phyloP scores from a whole-genome alignment of 37 sponge, comb jelly and placozoan genomes.

The Beroe forskalii region DNA sequence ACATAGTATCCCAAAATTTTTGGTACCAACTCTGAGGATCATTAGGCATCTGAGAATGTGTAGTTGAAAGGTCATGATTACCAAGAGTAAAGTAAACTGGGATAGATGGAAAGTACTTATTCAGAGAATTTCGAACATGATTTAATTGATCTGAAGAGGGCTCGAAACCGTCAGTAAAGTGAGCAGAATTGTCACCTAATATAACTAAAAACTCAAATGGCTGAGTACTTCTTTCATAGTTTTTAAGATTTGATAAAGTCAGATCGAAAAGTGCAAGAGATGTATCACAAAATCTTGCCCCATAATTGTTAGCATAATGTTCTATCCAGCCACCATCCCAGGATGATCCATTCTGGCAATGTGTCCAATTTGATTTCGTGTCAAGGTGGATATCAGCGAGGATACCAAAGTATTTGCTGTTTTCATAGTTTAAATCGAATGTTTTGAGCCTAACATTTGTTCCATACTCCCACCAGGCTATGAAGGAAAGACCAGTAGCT shows the following conservation, averaged over 20 bases:
- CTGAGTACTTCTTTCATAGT: not conserved
- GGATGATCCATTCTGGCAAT: not conserved
- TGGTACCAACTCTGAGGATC: not conserved
- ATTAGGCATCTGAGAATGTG: not conserved
- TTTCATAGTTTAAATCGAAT: constrained; percentile 20
- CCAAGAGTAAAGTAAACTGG: constrained; percentile 19
- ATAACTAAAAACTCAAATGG: constrained; percentile 13
- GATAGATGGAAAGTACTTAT: not conserved
- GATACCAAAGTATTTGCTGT: constrained; percentile 4
- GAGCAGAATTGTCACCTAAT: not conserved
- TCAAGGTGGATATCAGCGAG: constrained; percentile 45
- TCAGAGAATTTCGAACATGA: not conserved
- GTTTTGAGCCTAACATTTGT: not conserved
- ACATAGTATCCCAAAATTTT: not conserved
- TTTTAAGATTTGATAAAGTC: not conserved
- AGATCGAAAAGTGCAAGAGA: not conserved
- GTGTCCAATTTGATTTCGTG: not conserved
- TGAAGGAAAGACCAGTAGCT: not conserved
- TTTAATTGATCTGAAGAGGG: not conserved
- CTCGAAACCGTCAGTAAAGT: not conserved
- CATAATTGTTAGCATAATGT: not conserved
- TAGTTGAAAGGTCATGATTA: not conserved
- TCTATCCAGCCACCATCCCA: not conserved
- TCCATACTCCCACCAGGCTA: not conserved
- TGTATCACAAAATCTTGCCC: constrained; percentile 17